phyloP scores from a whole-genome alignment of 2,113 vertebrate genomes.

The Sinocyclocheilus anshuiensis region DNA sequence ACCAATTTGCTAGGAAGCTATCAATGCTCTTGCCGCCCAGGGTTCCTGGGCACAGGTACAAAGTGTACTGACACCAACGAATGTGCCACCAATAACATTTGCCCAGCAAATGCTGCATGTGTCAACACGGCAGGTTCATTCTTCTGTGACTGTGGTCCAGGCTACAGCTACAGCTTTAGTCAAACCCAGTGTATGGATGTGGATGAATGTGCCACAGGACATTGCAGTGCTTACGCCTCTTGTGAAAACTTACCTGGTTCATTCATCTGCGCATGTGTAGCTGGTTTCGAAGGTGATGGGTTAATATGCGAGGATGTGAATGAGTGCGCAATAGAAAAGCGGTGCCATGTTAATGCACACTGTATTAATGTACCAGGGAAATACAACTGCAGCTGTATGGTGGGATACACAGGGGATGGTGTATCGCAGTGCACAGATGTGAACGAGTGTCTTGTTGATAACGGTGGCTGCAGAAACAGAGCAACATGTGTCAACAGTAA shows the following conservation, averaged over 20 bases:
- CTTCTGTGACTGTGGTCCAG: conserved; percentile 74
- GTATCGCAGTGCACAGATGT: conserved; percentile 70
- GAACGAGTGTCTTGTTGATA: conserved; percentile 76
- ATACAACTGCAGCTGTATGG: conserved; percentile 74
- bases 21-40: conserved; percentile 73
- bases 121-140: conserved; percentile 76
- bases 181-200: conserved; percentile 69
- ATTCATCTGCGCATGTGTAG: conserved; percentile 72
- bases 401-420: conserved; percentile 77
- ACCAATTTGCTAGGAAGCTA: conserved; percentile 77
- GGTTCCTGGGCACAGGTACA: conserved; percentile 73
- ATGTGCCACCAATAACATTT: conserved; percentile 65
- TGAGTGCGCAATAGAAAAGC: conserved; percentile 68
- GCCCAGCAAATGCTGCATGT: conserved; percentile 70
- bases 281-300: conserved; percentile 76
- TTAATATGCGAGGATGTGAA: conserved; percentile 73
- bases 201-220: conserved; percentile 72
- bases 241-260: conserved; percentile 75
- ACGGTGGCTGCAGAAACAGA: conserved; percentile 75
- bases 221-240: conserved; percentile 69
- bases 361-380: conserved; percentile 75
- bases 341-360: conserved; percentile 72
- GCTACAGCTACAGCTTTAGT: conserved; percentile 75
- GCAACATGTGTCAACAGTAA: conserved; percentile 73
- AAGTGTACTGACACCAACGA: conserved; percentile 76